Evolutionary conservation across 53 echinoderm and acorn worm genomes (phyloP), one percentile per base, ranked within the genome.

Genomic region (Stichopus horrens): DNA sequence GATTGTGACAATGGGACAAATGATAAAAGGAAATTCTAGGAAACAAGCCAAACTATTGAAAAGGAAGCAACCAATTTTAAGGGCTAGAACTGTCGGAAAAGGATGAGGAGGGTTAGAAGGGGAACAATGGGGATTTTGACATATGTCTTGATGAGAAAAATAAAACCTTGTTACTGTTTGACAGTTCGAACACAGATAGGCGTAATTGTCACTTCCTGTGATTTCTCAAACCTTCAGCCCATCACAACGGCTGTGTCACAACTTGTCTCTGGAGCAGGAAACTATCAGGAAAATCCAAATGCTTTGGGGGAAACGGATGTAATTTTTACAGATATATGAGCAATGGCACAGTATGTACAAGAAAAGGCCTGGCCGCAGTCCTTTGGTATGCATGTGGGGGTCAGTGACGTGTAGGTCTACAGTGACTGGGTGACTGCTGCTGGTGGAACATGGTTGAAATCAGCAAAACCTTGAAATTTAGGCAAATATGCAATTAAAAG

Each of bases 91-190:
- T 55, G 81, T 81, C 56, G 58, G 55, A 21, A 57, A 21, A 20
- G 81, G 55, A 53, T 19, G 79, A 19, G 55, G 52, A 53, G 79
- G 79, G 51, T 57, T 81, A 19, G 18, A 8, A 21, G 58, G 81
- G 81, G 81, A 81, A 81, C 81, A 81, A 81, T 81, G 81, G 57
- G 5, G 81, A 58, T 19, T 81, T 81, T 81, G 81, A 81, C 81
- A 19, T 57, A 81, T 81, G 81, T 18, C 58, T 81, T 7, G 81
- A 81, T 81, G 81, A 81, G 57, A 81, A 16, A 81, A 81, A 81
- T 81, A 81, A 81, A 81, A 58, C 56, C 56, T 81, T 56, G 81
- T 81, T 81, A 81, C 81, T 56, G 81, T 81, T 81, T 81, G 81
- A 81, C 81, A 81, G 81, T 56, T 56, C 21, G 5, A 58, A 81